phyloP scores from a whole-genome alignment of 2,113 vertebrate species.

The Delphinapterus leucas region DNA sequence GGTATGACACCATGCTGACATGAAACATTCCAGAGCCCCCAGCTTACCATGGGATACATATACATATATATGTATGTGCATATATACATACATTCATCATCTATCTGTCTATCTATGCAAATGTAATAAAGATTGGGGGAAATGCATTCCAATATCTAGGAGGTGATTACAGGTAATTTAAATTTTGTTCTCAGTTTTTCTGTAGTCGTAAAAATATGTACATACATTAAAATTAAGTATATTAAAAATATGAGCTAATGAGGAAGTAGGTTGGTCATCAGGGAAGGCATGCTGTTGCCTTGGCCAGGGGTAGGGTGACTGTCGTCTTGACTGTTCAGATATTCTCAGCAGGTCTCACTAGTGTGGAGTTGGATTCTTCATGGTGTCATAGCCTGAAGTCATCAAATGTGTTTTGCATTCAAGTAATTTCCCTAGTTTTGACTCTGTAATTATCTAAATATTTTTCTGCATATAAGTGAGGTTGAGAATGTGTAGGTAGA shows the following conservation, averaged over 20 bases:
- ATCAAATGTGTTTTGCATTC: neutral
- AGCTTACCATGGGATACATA: neutral
- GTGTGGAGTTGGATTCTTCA: neutral
- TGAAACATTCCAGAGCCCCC: neutral
- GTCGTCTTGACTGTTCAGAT: neutral
- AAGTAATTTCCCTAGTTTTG: neutral
- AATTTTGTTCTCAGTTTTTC: conserved; percentile 15
- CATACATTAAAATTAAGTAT: neutral
- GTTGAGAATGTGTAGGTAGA: neutral
- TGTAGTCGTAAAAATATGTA: neutral
- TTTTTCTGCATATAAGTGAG: neutral
- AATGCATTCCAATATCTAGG: neutral
- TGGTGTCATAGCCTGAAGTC: neutral
- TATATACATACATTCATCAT: neutral
- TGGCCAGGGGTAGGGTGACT: neutral
- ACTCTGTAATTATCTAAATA: neutral
- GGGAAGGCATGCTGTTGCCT: neutral
- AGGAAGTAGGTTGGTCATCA: neutral
- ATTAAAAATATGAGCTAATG: neutral
- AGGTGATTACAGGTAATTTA: neutral
- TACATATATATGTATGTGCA: neutral
- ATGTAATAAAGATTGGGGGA: neutral
- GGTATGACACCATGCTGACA: neutral
- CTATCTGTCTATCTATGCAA: neutral
- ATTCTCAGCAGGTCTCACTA: neutral